These are phyloP conservation scores for Cosmia trapezina DNA, from an alignment of 2,888 invertebrate species.

Conservation along the genomic window DNA sequence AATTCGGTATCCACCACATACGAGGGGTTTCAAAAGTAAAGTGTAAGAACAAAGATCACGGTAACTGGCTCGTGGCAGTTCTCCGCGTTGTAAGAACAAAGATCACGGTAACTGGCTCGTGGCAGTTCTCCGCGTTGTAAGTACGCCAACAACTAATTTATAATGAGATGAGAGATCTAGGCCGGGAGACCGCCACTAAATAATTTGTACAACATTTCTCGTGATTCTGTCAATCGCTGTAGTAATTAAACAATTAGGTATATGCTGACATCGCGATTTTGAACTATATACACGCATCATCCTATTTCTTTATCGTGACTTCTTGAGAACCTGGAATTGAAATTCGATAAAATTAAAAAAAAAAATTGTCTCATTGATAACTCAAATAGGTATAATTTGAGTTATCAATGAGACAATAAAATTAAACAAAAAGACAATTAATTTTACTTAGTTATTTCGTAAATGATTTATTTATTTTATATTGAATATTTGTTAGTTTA, in stretches of 20 bases:
- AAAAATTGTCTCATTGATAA: no score
- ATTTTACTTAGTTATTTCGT: not conserved
- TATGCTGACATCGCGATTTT: not conserved
- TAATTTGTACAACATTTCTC: not conserved
- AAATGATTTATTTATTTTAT: not conserved
- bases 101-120: slow-evolving; percentile 1
- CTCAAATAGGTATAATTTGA: no score
- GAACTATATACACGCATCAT: not conserved
- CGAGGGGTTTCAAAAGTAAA: slow-evolving; percentile 1
- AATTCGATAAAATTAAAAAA: not conserved
- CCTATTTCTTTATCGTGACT: not conserved
- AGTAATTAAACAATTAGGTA: no score
- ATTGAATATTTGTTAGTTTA: not conserved
- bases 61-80: slow-evolving; percentile 27
- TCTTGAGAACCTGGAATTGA: not conserved
- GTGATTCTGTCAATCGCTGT: not conserved
- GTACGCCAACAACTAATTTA: slow-evolving; percentile 77
- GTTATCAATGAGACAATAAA: not conserved
- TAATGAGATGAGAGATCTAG: slow-evolving; percentile 74
- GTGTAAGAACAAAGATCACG: slow-evolving; percentile 24
- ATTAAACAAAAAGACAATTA: not conserved
- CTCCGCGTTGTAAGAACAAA: slow-evolving; percentile 47
- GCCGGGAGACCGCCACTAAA: slow-evolving; percentile 55
- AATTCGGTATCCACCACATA: not conserved
- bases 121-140: slow-evolving; percentile 69